Evolutionary conservation across 2,113 vertebrate genomes (phyloP).

Genomic region (Nannobrachium achirus): DNA sequence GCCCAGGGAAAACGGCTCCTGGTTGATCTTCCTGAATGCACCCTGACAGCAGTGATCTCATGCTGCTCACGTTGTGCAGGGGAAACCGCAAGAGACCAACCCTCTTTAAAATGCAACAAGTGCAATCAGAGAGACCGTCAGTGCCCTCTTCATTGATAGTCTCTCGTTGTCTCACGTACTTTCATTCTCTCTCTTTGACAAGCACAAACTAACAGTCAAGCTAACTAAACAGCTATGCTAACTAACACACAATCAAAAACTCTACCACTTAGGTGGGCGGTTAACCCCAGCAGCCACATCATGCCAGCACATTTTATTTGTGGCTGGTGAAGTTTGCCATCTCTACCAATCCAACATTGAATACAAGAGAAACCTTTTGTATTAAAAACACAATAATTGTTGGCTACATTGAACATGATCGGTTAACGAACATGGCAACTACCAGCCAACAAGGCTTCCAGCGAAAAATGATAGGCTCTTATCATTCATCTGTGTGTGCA

Average conservation of each 20-base stretch:
- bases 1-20: conserved; percentile 17
- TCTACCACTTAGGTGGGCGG: no score
- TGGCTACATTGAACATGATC: no score
- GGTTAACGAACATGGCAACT: no score
- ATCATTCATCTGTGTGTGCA: conserved; percentile 50
- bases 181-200: conserved; percentile 16
- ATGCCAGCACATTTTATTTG: no score
- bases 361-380: no score
- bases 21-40: conserved; percentile 34
- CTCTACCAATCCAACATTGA: no score
- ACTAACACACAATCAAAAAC: no score
- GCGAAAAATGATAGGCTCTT: not conserved
- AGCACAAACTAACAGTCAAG: no score
- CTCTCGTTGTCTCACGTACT: conserved; percentile 8
- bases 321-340: no score
- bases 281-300: no score
- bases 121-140: conserved; percentile 42
- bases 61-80: conserved; percentile 64
- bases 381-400: no score
- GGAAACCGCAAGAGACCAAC: conserved; percentile 41
- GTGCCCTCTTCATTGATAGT: conserved; percentile 29
- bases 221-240: no score
- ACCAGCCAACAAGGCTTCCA: not conserved
- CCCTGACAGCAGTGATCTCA: conserved; percentile 35
- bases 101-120: conserved; percentile 68